Conservation (phyloP, 1,140 invertebrate genomes). For the Zelostemma sp. region DNA sequence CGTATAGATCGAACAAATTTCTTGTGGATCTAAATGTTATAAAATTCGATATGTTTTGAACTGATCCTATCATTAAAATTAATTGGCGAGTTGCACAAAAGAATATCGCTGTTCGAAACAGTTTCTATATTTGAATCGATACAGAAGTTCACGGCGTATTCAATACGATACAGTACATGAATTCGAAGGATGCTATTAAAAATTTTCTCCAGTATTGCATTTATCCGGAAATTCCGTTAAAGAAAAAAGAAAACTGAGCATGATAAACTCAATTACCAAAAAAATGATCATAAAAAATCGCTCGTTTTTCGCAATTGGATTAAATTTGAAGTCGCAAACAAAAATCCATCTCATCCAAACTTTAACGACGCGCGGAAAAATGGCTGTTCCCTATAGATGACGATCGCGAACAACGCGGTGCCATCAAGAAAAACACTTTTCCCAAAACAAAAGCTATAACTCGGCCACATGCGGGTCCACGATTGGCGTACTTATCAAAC, state of each 20-base stretch:
- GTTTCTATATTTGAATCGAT: no score
- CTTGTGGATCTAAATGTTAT: no score
- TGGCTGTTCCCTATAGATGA: no score
- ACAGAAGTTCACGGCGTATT: not conserved
- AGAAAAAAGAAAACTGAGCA: not conserved
- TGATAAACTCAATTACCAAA: no score
- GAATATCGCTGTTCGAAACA: no score
- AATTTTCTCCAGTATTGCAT: not conserved
- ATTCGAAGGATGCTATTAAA: slow-evolving; percentile 1
- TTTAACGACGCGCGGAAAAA: no score
- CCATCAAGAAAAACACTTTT: no score
- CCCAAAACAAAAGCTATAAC: not conserved
- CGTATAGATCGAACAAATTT: no score
- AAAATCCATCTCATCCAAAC: not conserved
- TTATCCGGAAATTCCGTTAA: not conserved
- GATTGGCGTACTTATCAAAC: not conserved
- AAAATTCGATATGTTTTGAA: no score
- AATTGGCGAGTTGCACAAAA: no score
- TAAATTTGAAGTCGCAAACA: not conserved
- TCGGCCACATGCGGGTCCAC: not conserved
- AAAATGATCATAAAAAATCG: not conserved
- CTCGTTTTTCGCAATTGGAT: not conserved
- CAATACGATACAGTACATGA: not conserved
- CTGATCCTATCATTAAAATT: no score
- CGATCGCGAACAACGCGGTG: no score